A percentile compares a stretch with the other conserved stretches of the same genome.
Evolutionary conservation across 2,888 invertebrate genomes (phyloP).

Genomic region (Sisyra nigra): DNA sequence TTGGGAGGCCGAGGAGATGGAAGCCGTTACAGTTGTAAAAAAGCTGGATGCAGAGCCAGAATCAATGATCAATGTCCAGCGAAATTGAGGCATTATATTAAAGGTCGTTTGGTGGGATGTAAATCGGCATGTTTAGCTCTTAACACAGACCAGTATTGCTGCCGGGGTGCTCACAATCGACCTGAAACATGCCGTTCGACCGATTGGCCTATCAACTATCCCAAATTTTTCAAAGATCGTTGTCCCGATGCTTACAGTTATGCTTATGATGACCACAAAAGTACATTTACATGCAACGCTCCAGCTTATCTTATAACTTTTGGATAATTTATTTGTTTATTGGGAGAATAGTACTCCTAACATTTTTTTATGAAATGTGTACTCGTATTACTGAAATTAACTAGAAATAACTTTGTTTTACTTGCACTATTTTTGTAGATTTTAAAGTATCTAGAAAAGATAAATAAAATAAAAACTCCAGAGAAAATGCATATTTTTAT

Average conservation of each 20-base stretch:
- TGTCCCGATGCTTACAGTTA: conserved; percentile 37
- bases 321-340: conserved; percentile 17
- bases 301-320: conserved; percentile 20
- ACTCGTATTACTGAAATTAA: too few species aligned
- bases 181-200: conserved; percentile 26
- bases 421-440: too few species aligned
- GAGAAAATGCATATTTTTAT: too few species aligned
- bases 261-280: conserved; percentile 32
- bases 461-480: too few species aligned
- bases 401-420: too few species aligned
- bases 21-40: conserved; percentile 23
- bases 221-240: conserved; percentile 26
- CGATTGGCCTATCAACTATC: conserved; percentile 24
- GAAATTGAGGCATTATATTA: conserved; percentile 17
- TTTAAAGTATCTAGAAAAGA: too few species aligned
- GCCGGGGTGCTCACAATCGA: conserved; percentile 23
- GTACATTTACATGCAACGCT: conserved; percentile 29
- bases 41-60: conserved; percentile 21
- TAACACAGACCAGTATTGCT: conserved; percentile 31
- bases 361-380: too few species aligned
- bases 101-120: conserved; percentile 24
- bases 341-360: too few species aligned
- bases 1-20: conserved; percentile 18
- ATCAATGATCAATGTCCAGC: conserved; percentile 25
- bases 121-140: conserved; percentile 30